These are phyloP conservation scores for Microchirus variegatus DNA, from an alignment of 2,797 vertebrate species.

Conservation along the genomic window DNA sequence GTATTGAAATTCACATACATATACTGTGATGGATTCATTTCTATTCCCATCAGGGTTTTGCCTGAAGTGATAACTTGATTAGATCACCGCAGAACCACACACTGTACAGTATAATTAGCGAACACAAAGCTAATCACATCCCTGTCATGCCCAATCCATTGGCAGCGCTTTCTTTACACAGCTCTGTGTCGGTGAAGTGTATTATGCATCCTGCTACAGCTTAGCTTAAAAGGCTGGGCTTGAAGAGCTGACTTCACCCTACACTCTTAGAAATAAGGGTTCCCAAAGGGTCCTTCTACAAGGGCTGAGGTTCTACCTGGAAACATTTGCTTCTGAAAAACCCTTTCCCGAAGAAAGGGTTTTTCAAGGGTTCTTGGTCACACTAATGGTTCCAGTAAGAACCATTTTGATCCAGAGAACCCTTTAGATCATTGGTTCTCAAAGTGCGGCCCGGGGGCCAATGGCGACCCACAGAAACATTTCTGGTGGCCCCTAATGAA, in stretches of 20 bases:
- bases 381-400: too few species aligned
- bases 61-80: neutral
- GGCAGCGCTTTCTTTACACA: slow-evolving; percentile 38
- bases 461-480: too few species aligned
- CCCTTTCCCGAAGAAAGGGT: too few species aligned
- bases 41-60: slow-evolving; percentile 10
- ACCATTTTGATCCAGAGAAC: too few species aligned
- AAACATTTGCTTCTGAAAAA: too few species aligned
- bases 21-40: slow-evolving; percentile 1
- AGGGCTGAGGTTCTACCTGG: too few species aligned
- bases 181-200: slow-evolving; percentile 43
- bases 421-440: too few species aligned
- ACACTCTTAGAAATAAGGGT: too few species aligned
- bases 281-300: too few species aligned
- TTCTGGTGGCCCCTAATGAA: too few species aligned
- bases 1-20: slow-evolving; percentile 11
- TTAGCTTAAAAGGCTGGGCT: slow-evolving; percentile 34
- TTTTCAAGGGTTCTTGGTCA: too few species aligned
- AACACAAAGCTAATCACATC: slow-evolving; percentile 18
- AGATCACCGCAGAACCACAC: neutral
- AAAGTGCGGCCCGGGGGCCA: too few species aligned
- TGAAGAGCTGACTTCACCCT: slow-evolving; percentile 48
- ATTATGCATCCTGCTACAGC: slow-evolving; percentile 62
- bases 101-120: slow-evolving; percentile 1
- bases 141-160: slow-evolving; percentile 15